These are phyloP conservation scores for Lithophane leautieri DNA, from an alignment of 2,888 invertebrate species.

Conservation along the genomic window DNA sequence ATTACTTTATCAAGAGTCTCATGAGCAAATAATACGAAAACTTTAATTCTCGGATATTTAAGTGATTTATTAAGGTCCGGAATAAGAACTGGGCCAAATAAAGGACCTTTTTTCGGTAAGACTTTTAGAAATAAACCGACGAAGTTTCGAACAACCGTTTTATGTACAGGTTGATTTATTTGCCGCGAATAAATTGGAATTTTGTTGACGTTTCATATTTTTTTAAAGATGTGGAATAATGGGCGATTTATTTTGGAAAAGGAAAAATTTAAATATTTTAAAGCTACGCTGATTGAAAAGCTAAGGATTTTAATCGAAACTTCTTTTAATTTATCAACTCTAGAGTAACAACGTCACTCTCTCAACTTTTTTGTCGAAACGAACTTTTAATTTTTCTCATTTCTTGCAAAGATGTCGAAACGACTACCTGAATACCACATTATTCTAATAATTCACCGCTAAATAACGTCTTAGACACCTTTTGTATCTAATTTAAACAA, in stretches of 20 bases:
- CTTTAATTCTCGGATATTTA: slow-evolving; percentile 75
- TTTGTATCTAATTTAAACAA: slow-evolving; percentile 63
- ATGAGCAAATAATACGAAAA: slow-evolving; percentile 77
- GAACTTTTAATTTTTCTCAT: background rate
- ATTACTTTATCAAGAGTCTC: slow-evolving; percentile 77
- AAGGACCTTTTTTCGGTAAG: slow-evolving; percentile 71
- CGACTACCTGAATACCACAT: slow-evolving; percentile 59
- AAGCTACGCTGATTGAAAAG: background rate
- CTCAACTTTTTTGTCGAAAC: background rate
- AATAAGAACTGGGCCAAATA: slow-evolving; percentile 72
- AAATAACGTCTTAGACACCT: slow-evolving; percentile 51
- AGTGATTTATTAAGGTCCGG: slow-evolving; percentile 84
- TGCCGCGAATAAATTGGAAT: slow-evolving; percentile 52
- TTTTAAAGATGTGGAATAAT: slow-evolving; percentile 18
- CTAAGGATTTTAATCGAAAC: background rate
- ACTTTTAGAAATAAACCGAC: slow-evolving; percentile 78
- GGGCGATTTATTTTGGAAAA: background rate
- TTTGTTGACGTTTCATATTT: slow-evolving; percentile 49
- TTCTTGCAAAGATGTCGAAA: slow-evolving; percentile 15
- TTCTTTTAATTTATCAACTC: background rate
- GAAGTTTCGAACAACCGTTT: slow-evolving; percentile 72
- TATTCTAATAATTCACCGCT: slow-evolving; percentile 57
- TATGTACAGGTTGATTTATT: slow-evolving; percentile 76
- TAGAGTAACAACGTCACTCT: background rate
- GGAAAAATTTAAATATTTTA: background rate